Percentiles rank a stretch among this genome's conserved stretches.
Conservation (phyloP, 2,113 vertebrate species). For the Pteruthius melanotis region DNA sequence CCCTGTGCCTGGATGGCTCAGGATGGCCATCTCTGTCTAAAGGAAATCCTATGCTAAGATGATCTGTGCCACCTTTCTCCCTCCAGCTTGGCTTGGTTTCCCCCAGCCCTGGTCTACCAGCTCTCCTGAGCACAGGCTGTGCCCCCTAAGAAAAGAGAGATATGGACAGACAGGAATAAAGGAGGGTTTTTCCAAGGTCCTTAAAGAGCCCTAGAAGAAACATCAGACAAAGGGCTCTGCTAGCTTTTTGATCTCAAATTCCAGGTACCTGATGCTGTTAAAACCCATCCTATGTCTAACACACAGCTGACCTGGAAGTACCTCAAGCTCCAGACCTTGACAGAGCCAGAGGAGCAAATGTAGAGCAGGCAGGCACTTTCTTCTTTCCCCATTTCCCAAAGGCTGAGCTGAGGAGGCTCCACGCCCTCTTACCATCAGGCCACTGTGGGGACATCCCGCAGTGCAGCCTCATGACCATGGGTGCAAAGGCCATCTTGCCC, state of each 20-base stretch:
- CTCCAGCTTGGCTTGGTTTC: background rate
- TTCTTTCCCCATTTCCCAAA: background rate
- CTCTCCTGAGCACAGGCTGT: background rate
- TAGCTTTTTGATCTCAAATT: background rate
- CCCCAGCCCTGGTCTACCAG: background rate
- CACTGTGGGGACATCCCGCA: slow-evolving; percentile 84
- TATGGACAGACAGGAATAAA: background rate
- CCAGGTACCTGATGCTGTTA: background rate
- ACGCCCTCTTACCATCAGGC: slow-evolving; percentile 80
- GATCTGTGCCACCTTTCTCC: background rate
- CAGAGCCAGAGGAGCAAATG: background rate
- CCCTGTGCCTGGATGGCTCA: background rate
- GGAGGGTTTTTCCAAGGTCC: background rate
- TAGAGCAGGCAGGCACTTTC: background rate
- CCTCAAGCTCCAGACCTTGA: background rate
- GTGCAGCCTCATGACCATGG: slow-evolving; percentile 88
- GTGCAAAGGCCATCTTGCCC: slow-evolving; percentile 90
- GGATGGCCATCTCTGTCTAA: background rate
- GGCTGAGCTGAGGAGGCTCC: background rate
- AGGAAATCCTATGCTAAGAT: background rate
- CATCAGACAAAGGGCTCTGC: background rate
- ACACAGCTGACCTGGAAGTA: background rate
- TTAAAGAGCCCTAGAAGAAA: background rate
- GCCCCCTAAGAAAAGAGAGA: background rate
- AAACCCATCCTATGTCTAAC: background rate